Percentiles rank a stretch among this genome's conserved stretches.
These are phyloP conservation scores for Perizoma affinitatum DNA, from an alignment of 2,888 invertebrate genomes.

Conservation along the genomic window DNA sequence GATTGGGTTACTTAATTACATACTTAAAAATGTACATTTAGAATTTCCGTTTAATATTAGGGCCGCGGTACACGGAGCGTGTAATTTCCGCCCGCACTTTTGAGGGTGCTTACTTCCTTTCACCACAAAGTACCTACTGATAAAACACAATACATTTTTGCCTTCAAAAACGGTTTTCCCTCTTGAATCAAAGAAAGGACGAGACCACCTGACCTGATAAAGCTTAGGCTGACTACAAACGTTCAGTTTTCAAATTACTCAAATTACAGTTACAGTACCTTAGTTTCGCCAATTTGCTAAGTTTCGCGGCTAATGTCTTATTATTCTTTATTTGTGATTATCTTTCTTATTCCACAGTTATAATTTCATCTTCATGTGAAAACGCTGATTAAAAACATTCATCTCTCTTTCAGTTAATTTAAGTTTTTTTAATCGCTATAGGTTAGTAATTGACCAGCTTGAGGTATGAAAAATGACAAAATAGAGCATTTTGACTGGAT, in stretches of 20 bases:
- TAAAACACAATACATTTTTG: slow-evolving; percentile 37
- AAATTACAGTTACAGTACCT: neutral
- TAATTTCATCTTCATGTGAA: no score
- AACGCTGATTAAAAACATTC: no score
- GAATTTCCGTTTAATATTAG: slow-evolving; percentile 19
- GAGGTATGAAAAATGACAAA: no score
- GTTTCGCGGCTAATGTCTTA: no score
- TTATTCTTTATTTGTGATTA: no score
- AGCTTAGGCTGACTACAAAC: slow-evolving; percentile 33
- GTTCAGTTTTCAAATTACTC: slow-evolving; percentile 10
- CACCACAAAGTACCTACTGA: slow-evolving; percentile 33
- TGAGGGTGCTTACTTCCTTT: slow-evolving; percentile 33
- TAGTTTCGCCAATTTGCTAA: no score
- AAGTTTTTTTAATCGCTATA: no score
- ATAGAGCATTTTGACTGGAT: no score
- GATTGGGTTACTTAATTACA: no score
- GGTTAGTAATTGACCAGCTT: no score
- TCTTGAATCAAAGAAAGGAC: slow-evolving; percentile 48
- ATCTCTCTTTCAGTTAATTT: no score
- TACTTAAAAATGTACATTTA: neutral
- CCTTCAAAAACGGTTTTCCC: slow-evolving; percentile 50
- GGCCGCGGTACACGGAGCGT: slow-evolving; percentile 20
- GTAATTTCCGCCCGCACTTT: slow-evolving; percentile 35
- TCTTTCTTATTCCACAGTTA: no score
- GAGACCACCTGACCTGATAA: slow-evolving; percentile 58